These are phyloP conservation scores for Lagocephalus sceleratus DNA, from an alignment of 2,797 vertebrate genomes.

Conservation along the genomic window DNA sequence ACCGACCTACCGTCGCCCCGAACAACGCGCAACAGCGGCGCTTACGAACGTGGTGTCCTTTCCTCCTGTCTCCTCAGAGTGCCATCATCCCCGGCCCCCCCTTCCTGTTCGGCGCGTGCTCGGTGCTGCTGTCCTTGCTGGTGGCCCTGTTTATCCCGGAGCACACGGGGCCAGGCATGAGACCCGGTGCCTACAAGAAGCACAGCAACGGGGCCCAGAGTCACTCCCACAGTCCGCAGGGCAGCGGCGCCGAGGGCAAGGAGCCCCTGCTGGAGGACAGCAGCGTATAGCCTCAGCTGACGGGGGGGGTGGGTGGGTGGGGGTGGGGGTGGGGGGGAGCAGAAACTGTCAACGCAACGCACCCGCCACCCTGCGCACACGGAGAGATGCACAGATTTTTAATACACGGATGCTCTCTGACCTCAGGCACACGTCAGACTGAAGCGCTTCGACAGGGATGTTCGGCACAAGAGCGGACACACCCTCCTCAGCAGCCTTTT, in stretches of 20 bases:
- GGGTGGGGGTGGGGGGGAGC: too few species aligned
- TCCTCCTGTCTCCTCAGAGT: slow-evolving; percentile 71
- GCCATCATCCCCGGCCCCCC: slow-evolving; percentile 88
- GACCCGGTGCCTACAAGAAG: slow-evolving; percentile 86
- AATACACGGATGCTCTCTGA: slow-evolving; percentile 36
- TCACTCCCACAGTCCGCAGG: slow-evolving; percentile 82
- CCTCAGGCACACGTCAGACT: slow-evolving; percentile 46
- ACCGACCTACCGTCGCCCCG: background rate
- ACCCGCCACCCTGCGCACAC: slow-evolving; percentile 17
- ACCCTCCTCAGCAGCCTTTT: slow-evolving; percentile 41
- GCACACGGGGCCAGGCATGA: slow-evolving; percentile 78
- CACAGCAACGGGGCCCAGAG: slow-evolving; percentile 85
- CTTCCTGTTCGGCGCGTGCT: slow-evolving; percentile 89
- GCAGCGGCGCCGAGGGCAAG: slow-evolving; percentile 81
- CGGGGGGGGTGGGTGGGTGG: slow-evolving; percentile 16
- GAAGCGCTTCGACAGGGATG: slow-evolving; percentile 43
- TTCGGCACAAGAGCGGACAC: slow-evolving; percentile 55
- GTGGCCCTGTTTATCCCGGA: slow-evolving; percentile 90
- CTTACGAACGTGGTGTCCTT: background rate
- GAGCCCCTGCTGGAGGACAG: slow-evolving; percentile 89
- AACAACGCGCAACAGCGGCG: background rate
- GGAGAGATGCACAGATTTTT: slow-evolving; percentile 43
- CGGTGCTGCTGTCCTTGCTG: slow-evolving; percentile 87
- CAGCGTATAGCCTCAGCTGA: slow-evolving; percentile 80
- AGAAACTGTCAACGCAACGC: too few species aligned